Base-by-base conservation (phyloP, 2,888 invertebrate species). In the Ametastegia equiseti region DNA sequence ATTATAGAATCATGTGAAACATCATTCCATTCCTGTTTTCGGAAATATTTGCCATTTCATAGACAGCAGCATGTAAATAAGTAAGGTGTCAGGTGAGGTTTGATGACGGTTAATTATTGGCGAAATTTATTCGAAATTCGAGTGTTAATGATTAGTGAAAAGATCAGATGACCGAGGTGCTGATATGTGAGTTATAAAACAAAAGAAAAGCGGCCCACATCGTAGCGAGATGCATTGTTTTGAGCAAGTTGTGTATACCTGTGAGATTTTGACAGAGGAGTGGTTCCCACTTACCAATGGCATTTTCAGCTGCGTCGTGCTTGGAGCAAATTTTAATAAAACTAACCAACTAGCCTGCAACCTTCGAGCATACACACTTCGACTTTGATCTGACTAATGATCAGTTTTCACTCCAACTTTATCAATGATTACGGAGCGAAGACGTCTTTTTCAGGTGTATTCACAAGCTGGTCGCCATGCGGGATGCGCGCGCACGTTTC, bases 221-320 rank as follows among this genome's bases (percentile, higher is more conserved):
- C 27, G 47, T 45, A 30, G 6, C 7, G 47, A 47, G 45, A 80
- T 82, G 65, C 57, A 78, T 81, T 77, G 45, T 73, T 71, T 78
- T 80, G 78, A 80, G 77, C 57, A 79, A 60, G 33, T 57, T 63
- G 65, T 80, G 81, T 60, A 42, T 73, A 81, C 75, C 67, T 82
- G 82, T 84, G 77, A 81, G 63, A 63, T n/a, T 82, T 80, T 60
- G 73, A 73, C 30, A 81, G 79, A 71, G 73, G 60, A 47, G 39
- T 78, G 65, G 45, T 71, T 75, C 30, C 54, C 42, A 86, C 88
- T 89, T 82, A 89, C 89, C 88, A 89, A 82, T 86, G 88, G 87
- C 89, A 89, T 89, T 88, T 89, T 89, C 83, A 88, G 86, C 87
- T 87, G 87, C 88, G 89, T 89, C 85, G 87, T 87, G 87, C 15